Conservation (phyloP, 2,113 vertebrate genomes). For the Cryptomyrus ogoouensis region DNA sequence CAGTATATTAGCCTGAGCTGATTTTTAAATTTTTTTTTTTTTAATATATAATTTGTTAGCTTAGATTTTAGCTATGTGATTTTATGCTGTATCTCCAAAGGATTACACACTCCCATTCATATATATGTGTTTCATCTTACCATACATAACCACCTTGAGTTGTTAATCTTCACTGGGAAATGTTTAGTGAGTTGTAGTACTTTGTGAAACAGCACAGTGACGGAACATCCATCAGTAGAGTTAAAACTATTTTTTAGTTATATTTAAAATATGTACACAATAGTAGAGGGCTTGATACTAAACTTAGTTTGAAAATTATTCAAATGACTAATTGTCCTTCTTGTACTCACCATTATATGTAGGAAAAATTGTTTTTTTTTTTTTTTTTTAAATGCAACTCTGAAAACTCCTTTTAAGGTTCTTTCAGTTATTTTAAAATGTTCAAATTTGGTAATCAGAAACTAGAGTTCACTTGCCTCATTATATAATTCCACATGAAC, state of each 20-base stretch:
- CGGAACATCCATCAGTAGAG: neutral
- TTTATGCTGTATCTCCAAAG: neutral
- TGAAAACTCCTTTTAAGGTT: neutral
- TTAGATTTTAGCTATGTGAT: neutral
- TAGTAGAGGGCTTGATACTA: neutral
- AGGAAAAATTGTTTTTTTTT: neutral
- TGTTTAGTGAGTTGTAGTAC: neutral
- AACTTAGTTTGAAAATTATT: neutral
- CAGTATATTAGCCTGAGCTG: neutral
- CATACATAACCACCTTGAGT: neutral
- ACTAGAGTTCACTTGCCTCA: neutral
- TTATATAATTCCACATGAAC: neutral
- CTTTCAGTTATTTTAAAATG: neutral
- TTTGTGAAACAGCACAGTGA: neutral
- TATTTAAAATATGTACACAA: neutral
- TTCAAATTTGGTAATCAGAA: neutral
- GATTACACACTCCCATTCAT: neutral
- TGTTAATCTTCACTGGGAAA: neutral
- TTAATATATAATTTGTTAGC: neutral
- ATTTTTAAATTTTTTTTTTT: neutral
- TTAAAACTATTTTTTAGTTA: neutral
- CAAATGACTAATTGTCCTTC: neutral
- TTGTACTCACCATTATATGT: neutral
- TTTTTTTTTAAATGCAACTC: neutral
- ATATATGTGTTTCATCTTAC: neutral